Conservation (phyloP, 2,888 invertebrate species). For the Ypsolopha sequella region DNA sequence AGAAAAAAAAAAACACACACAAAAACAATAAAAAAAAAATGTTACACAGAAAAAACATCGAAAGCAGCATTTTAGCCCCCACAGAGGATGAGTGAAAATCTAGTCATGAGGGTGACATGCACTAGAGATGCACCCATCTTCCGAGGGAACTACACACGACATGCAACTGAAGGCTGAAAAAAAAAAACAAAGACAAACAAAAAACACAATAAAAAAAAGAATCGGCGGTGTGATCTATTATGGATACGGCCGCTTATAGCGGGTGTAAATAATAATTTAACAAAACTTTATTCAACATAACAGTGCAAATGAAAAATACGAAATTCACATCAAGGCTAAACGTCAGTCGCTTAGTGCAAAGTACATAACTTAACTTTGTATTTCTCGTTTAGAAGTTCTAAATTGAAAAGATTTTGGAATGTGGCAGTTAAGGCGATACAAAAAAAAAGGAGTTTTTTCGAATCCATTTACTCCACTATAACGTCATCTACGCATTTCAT, state of each 20-base stretch:
- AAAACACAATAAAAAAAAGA: conserved; percentile 7
- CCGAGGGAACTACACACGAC: conserved; percentile 25
- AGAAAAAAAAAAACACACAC: conserved; percentile 15
- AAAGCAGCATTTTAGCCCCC: conserved; percentile 35
- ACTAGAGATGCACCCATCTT: conserved; percentile 71
- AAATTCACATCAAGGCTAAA: no score
- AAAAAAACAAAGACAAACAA: conserved; percentile 17
- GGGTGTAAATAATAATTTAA: no score
- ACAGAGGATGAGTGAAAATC: conserved; percentile 76
- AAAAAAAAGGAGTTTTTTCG: no score
- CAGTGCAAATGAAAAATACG: no score
- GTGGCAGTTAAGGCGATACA: no score
- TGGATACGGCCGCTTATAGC: background rate
- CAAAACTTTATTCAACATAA: no score
- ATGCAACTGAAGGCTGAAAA: conserved; percentile 22
- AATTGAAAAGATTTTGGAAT: no score
- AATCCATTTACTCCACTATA: no score
- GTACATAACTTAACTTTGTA: no score
- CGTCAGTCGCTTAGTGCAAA: no score
- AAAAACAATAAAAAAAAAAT: conserved; percentile 13
- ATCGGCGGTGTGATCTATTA: conserved; percentile 4
- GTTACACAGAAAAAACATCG: conserved; percentile 21
- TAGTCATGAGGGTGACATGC: conserved; percentile 72
- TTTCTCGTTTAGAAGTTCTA: no score
- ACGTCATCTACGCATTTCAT: no score